Base-by-base conservation (phyloP, 2,888 invertebrate species). In the Eucera pruinosa region DNA sequence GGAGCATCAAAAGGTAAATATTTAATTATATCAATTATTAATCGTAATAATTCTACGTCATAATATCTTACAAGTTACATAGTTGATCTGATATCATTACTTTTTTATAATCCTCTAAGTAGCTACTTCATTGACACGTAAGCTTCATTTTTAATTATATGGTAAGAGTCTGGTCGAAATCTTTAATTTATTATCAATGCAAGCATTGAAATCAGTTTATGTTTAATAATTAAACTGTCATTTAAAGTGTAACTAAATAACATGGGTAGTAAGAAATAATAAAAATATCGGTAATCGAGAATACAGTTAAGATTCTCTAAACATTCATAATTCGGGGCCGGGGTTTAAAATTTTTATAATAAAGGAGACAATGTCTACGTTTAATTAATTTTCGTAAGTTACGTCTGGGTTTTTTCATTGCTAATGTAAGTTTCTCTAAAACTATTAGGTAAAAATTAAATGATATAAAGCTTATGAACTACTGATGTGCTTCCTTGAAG, bases 41-140 rank as follows among this genome's bases (percentile, higher is more conserved):
- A 23, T 68, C 7, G 36, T 25, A 25, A 68, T 33, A 64, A 48
- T 25, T 55, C 18, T 39, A 71, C 13, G n/a, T 27, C 7, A 7
- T 11, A 39, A 36, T 47, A 67, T 47, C 23, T 30, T 70, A 65
- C 45, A 54, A 54, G n/a, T 5, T 33, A 33, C 33, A 33, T 33
- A 6, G 13, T 33, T 6, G 47, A 47, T 54, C 2, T 27, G 30
- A 20, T 67, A 23, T 9, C 36, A 9, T 39, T 54, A 55, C 33
- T 33, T 54, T 39, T 41, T 55, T 33, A 30, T 23, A 57, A 30
- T 57, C 11, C 23, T 69, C 23, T 27, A 57, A 41, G 11, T 43
- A 62, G 23, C 9, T 48, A 48, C 13, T 15, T 68, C 23, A 47
- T 15, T 18, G 30, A 48, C 47, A 15, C 18, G 39, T 23, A 48